Base-by-base conservation (phyloP, 1,140 invertebrate species). In the Caligus rogercresseyi region DNA sequence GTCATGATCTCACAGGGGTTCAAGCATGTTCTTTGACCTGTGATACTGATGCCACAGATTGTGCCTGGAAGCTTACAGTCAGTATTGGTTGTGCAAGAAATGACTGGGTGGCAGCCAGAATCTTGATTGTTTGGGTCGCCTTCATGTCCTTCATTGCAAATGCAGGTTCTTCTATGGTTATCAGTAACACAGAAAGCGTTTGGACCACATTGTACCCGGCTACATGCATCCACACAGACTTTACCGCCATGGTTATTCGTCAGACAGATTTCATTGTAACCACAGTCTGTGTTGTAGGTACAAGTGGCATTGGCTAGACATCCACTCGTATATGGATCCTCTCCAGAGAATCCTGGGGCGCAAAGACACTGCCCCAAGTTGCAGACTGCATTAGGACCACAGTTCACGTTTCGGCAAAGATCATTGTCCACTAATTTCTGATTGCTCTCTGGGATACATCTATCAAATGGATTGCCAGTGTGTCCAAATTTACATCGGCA, bases 201-300 rank as follows among this genome's bases (percentile, higher is more conserved):
- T 0, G 88, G 87, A 14, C 89, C 89, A 71, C 89, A 92, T 68
- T 90, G 86, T 11, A 86, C 75, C 73, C 87, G 87, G 61, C 81
- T 82, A 69, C 88, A 91, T 2, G 83, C 85, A 69, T 90, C 86
- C 0, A 89, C 80, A 72, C 87, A 90, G 71, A 85, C 16, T 19
- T 43, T 60, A 15, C 25, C 20, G 7, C 23, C 57, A 60, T 60
- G 23, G 3, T 21, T 18, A 11, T 25, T 25, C 1, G 24, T 82
- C 79, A 43, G 85, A 70, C 88, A 91, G 69, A 90, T 90, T 74
- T 91, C 82, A 11, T 82, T 79, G 66, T 81, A 77, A 61, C 80
- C 78, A 70, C 88, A 91, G 67, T 90, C 84, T 1, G 80, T 76
- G 72, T 90, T 85, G 65, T 84, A 86, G 43, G 77, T 74, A 68